phyloP scores from a whole-genome alignment of 2,888 invertebrate genomes.

The Dorcus parallelipipedus region DNA sequence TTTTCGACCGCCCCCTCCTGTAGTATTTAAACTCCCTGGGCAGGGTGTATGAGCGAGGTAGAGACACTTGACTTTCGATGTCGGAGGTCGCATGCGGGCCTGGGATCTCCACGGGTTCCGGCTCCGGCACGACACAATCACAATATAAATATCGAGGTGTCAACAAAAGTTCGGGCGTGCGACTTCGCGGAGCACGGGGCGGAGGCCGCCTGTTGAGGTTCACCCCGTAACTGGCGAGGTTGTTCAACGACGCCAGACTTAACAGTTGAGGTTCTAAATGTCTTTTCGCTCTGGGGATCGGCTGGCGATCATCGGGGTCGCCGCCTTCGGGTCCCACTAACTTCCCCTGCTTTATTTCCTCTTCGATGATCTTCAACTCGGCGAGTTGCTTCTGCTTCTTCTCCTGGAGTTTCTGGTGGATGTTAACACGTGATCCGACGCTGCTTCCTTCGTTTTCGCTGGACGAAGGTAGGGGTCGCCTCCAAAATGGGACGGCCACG shows the following conservation, averaged over 20 bases:
- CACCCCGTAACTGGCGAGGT: slow-evolving; percentile 46
- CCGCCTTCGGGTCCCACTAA: slow-evolving; percentile 57
- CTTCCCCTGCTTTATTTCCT: slow-evolving; percentile 78
- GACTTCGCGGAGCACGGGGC: slow-evolving; percentile 53
- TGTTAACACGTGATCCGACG: slow-evolving; percentile 73
- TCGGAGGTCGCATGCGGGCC: slow-evolving; percentile 56
- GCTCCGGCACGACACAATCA: slow-evolving; percentile 47
- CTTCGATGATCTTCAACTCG: slow-evolving; percentile 76
- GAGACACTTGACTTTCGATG: slow-evolving; percentile 74
- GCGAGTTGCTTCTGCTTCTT: slow-evolving; percentile 86
- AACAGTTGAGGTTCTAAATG: slow-evolving; percentile 58
- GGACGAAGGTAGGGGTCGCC: slow-evolving; percentile 66
- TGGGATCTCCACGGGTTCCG: slow-evolving; percentile 39
- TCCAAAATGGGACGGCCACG: slow-evolving; percentile 68
- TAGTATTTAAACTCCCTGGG: slow-evolving; percentile 84
- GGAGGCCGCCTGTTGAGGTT: slow-evolving; percentile 43
- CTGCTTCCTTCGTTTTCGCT: slow-evolving; percentile 76
- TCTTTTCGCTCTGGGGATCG: slow-evolving; percentile 69
- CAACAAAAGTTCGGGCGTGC: slow-evolving; percentile 75
- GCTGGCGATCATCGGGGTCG: slow-evolving; percentile 56
- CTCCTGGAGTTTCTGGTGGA: slow-evolving; percentile 81
- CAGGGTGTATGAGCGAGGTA: slow-evolving; percentile 80
- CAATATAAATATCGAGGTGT: slow-evolving; percentile 69
- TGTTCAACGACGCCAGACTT: slow-evolving; percentile 49
- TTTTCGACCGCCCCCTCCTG: slow-evolving; percentile 56